Evolutionary conservation across 1,140 invertebrate genomes (phyloP), one percentile per base, ranked within the genome.

Genomic region (Diorhabda elongata): DNA sequence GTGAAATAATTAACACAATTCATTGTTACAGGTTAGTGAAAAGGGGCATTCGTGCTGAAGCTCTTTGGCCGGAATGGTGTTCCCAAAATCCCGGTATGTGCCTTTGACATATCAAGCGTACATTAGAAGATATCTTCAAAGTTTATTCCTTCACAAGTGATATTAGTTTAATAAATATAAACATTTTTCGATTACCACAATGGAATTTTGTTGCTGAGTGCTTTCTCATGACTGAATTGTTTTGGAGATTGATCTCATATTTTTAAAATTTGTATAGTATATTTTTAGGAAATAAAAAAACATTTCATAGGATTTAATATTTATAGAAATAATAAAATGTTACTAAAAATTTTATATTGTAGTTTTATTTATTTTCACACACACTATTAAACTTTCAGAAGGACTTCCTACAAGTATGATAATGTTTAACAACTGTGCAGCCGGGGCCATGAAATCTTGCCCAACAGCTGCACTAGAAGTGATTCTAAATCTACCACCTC

Each of bases 51-150:
- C 83, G 84, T 47, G 86, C 88, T 0, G 90, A 91, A 73, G 86
- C 89, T 3, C 83, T 92, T 74, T 90, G 90, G 87, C 90, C 91
- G 2, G 84, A 87, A 64, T 91, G 90, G 88, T 92, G 91, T 78
- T 84, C 84, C 11, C 87, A 91, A 73, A 91, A 91, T 79, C 88
- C 89, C 58, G 85, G 88, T 73, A 86, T 89, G 80, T 91, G 89
- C 80, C 87, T 90, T 80, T 81, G 75, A 79, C 72, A 8, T 56
- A n/a, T 47, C 44, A 8, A 6, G n/a, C 68, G 44, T 26, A 42
- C 64, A 52, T 56, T 66, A 61, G 8, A 57, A 63, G 9, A 66
- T 26, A 58, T 44, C 41, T 47, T 63, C 42, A 41, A 11, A 68
- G 44, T 44, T 63, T 68, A 44, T 8, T 68, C 52, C 60, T 64